phyloP scores from a whole-genome alignment of 2,113 vertebrate genomes.

The Circaetus cinerascens region DNA sequence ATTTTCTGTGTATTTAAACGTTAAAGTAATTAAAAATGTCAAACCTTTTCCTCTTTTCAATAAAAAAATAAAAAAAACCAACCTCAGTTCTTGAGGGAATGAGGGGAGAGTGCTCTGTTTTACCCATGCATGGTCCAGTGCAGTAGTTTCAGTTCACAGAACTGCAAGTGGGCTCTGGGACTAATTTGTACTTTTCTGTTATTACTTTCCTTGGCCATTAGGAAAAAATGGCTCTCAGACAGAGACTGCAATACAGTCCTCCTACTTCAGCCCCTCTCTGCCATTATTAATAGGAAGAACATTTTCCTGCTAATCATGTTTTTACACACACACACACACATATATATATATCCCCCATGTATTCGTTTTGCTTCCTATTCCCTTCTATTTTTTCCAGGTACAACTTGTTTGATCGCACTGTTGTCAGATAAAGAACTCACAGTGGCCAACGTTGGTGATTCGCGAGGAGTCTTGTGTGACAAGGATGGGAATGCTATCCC shows the following conservation, averaged over 20 bases:
- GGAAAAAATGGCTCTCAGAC: not conserved
- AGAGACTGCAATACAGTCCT: not conserved
- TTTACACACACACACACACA: no score
- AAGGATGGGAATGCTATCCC: slow-evolving; percentile 94
- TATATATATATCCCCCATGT: no score
- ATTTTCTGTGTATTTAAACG: not conserved
- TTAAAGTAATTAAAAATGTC: not conserved
- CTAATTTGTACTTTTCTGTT: not conserved
- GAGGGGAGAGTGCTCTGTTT: not conserved
- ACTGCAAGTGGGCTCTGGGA: not conserved
- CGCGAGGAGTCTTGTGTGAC: slow-evolving; percentile 92
- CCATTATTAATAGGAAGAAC: not conserved
- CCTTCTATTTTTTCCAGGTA: slow-evolving; percentile 76
- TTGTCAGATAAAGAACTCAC: slow-evolving; percentile 93
- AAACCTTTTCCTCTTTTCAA: not conserved
- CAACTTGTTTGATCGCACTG: slow-evolving; percentile 93
- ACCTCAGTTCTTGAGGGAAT: not conserved
- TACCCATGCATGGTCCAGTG: not conserved
- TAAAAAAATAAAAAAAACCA: not conserved
- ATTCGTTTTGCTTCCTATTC: not conserved
- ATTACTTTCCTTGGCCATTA: not conserved
- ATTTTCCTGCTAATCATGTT: not conserved
- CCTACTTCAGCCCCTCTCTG: not conserved
- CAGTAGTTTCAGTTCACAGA: not conserved
- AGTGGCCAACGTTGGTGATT: slow-evolving; percentile 96